Evolutionary conservation across 1,140 invertebrate genomes (phyloP).

Genomic region (Asbolus verrucosus): DNA sequence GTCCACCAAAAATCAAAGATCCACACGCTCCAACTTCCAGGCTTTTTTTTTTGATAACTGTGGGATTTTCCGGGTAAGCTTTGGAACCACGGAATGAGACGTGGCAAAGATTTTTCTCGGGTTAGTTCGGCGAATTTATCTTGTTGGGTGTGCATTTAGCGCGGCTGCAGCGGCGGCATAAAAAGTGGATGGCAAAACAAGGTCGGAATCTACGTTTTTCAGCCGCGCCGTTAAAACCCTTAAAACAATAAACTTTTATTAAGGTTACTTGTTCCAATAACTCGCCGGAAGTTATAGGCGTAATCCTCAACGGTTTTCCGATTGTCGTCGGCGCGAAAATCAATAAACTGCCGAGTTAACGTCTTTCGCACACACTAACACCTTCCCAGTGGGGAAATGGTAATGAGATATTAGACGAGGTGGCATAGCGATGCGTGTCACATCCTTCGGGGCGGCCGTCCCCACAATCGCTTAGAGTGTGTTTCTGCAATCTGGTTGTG

Average conservation of each 20-base stretch:
- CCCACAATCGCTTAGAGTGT: slow-evolving; percentile 30
- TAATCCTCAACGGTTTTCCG: slow-evolving; percentile 35
- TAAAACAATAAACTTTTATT: slow-evolving; percentile 45
- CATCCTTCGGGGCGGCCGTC: not conserved
- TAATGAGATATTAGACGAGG: slow-evolving; percentile 28
- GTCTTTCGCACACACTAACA: slow-evolving; percentile 26
- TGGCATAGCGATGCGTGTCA: slow-evolving; percentile 13
- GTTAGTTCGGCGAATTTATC: no score
- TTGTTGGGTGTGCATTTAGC: no score
- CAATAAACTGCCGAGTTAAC: slow-evolving; percentile 6
- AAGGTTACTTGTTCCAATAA: slow-evolving; percentile 42
- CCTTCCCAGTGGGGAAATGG: slow-evolving; percentile 17
- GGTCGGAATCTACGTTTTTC: no score
- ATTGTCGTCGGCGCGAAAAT: slow-evolving; percentile 34
- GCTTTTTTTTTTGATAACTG: no score
- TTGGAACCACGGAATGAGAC: no score
- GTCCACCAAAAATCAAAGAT: no score
- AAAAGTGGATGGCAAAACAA: no score
- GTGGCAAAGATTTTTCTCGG: no score
- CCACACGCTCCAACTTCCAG: no score
- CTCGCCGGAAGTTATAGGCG: slow-evolving; percentile 37
- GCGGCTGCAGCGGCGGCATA: no score
- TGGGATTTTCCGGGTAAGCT: no score
- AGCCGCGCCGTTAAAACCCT: slow-evolving; percentile 8
- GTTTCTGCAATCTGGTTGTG: slow-evolving; percentile 8